phyloP scores from a whole-genome alignment of 2,888 invertebrate genomes.

The Macaria notata region DNA sequence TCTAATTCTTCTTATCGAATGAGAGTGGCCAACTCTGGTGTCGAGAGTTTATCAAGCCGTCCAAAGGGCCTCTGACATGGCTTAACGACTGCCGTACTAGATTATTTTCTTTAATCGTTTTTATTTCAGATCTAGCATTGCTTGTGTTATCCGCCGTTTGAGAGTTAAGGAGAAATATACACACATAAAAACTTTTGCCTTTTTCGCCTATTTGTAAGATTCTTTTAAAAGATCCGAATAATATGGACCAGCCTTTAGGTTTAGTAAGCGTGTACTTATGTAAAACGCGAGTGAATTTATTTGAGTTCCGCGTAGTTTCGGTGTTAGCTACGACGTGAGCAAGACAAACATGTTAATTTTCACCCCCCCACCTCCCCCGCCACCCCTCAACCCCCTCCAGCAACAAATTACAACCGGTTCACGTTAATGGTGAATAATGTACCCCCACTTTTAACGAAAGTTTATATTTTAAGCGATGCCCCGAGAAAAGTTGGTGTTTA shows the following conservation, averaged over 20 bases:
- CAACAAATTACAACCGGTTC: constrained; percentile 35
- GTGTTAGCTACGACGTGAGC: constrained; percentile 76
- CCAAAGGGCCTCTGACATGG: too few relatives aligned
- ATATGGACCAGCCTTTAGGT: constrained; percentile 46
- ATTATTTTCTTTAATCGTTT: too few relatives aligned
- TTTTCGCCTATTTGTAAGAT: too few relatives aligned
- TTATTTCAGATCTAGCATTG: too few relatives aligned
- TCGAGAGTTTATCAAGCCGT: too few relatives aligned
- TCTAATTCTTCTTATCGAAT: too few relatives aligned
- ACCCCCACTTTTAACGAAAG: constrained; percentile 57
- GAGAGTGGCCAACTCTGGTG: too few relatives aligned
- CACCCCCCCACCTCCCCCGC: constrained; percentile 46
- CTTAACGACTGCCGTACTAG: too few relatives aligned
- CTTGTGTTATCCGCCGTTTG: too few relatives aligned
- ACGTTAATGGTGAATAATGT: constrained; percentile 55
- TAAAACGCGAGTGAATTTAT: constrained; percentile 78
- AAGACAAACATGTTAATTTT: constrained; percentile 81
- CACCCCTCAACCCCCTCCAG: constrained; percentile 19
- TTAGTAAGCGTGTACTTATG: constrained; percentile 69
- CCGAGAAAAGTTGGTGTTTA: constrained; percentile 6
- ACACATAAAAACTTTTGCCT: too few relatives aligned
- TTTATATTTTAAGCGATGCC: constrained; percentile 57
- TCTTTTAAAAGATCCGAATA: too few relatives aligned
- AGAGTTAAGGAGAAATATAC: too few relatives aligned
- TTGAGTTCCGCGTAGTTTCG: constrained; percentile 78